phyloP scores from a whole-genome alignment of 2,113 vertebrate genomes.

The Harpagus bidentatus region DNA sequence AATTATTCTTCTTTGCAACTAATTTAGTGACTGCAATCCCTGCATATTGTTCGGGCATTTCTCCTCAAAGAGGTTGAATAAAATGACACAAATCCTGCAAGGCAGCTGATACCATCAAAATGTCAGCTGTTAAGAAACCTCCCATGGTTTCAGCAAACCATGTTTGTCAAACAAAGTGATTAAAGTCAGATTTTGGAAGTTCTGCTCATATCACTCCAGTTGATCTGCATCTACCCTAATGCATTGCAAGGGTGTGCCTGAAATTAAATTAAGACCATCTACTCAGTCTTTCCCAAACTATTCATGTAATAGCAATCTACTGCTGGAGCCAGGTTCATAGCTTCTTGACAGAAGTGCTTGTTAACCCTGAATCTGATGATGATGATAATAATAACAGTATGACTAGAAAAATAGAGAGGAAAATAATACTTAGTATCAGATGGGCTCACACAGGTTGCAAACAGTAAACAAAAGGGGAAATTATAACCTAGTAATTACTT shows the following conservation, averaged over 20 bases:
- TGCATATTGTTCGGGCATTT: neutral
- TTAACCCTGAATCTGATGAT: neutral
- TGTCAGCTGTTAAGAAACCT: neutral
- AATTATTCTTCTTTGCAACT: neutral
- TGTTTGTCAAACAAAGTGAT: neutral
- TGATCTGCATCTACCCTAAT: neutral
- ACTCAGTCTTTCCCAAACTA: constrained; percentile 34
- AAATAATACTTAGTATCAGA: constrained; percentile 30
- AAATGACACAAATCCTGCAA: neutral
- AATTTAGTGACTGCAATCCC: neutral
- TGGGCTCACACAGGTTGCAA: neutral
- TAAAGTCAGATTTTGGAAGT: constrained; percentile 13
- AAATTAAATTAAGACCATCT: constrained; percentile 29
- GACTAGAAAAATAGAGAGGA: neutral
- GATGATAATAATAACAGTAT: neutral
- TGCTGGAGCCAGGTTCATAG: neutral
- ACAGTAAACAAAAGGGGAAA: constrained; percentile 29
- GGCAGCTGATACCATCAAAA: neutral
- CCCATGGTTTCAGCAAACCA: neutral
- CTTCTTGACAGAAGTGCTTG: neutral
- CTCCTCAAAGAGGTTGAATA: neutral
- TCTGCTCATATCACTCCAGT: neutral
- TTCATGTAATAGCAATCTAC: neutral
- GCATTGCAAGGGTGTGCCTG: neutral
- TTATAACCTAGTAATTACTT: neutral